Evolutionary conservation across 2,113 vertebrate genomes (phyloP).

Genomic region (Gymnocephalus cernua): DNA sequence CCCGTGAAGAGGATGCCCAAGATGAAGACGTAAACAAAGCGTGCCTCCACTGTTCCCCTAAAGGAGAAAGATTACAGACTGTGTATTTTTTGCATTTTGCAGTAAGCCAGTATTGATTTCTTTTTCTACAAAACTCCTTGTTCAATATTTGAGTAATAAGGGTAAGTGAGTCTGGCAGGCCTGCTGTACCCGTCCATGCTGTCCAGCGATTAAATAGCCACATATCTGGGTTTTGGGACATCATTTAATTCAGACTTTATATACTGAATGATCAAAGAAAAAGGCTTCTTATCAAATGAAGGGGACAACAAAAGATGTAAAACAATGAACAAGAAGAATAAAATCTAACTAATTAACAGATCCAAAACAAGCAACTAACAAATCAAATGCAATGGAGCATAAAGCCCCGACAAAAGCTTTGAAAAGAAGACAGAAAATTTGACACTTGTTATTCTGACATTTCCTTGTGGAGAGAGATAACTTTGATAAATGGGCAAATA

Average conservation of each 20-base stretch:
- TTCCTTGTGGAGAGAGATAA: background rate
- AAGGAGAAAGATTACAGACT: conserved; percentile 47
- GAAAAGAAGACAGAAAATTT: background rate
- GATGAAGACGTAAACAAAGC: conserved; percentile 95
- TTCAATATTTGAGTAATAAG: conserved; percentile 44
- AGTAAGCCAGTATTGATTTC: conserved; percentile 36
- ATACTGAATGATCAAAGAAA: conserved; percentile 9
- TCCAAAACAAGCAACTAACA: background rate
- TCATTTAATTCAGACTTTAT: background rate
- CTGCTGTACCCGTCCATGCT: conserved; percentile 6
- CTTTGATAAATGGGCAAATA: background rate
- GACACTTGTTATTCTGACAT: background rate
- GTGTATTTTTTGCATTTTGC: conserved; percentile 22
- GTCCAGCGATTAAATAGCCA: conserved; percentile 26
- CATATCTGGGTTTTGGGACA: background rate
- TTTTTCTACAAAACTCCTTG: background rate
- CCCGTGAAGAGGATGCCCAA: conserved; percentile 95
- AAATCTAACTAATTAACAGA: conserved; percentile 13
- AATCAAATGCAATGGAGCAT: background rate
- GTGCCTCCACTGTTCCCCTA: conserved; percentile 95
- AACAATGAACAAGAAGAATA: background rate
- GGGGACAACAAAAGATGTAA: background rate
- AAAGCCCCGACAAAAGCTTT: background rate
- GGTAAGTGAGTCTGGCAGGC: conserved; percentile 23
- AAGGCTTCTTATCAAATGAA: conserved; percentile 1